Base-by-base conservation (phyloP, 2,797 vertebrate species). In the Lithobates pipiens region DNA sequence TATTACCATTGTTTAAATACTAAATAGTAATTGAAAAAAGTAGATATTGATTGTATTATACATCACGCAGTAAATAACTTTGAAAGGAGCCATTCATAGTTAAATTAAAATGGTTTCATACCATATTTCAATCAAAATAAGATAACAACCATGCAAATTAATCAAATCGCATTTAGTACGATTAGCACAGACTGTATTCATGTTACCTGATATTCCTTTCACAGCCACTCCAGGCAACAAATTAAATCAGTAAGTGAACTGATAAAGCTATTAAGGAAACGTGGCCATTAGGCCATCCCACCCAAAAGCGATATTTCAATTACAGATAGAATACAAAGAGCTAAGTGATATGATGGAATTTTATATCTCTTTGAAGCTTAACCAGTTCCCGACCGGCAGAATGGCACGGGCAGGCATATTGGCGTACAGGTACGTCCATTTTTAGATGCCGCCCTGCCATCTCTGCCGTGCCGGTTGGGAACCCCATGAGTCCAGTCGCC, bases 1-100 rank as follows among this genome's bases (percentile, higher is more conserved):
- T 83, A 34, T 50, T 46, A 76, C 72, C 25, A 68, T 23, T 61
- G 44, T 76, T 83, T 83, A 83, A 83, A 83, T 83, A 83, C 81
- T 83, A 76, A 75, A 83, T 76, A 83, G 81, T 67, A 83, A 83
- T 76, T 82, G 54, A 82, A 82, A 82, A 82, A 57, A 73, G 80
- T 74, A 82, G 34, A 23, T 63, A 82, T 82, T n/a, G 70, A 82
- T 83, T 18, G 42, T 39, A 50, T 69, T 83, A 46, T 16, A 70
- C 73, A 70, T 69, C 70, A 27, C 80, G 74, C 80, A 70, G 75
- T 84, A 84, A 79, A 80, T 87, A 82, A 91, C 90, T 93, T 78
- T 86, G 89, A 89, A 92, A 89, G 88, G 88, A 89, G 81, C 87
- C 80, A 29, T 83, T 88, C 88, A 91, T 93, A 91, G 91, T 91